phyloP scores from a whole-genome alignment of 2,888 invertebrate species.

The Tholera decimalis region DNA sequence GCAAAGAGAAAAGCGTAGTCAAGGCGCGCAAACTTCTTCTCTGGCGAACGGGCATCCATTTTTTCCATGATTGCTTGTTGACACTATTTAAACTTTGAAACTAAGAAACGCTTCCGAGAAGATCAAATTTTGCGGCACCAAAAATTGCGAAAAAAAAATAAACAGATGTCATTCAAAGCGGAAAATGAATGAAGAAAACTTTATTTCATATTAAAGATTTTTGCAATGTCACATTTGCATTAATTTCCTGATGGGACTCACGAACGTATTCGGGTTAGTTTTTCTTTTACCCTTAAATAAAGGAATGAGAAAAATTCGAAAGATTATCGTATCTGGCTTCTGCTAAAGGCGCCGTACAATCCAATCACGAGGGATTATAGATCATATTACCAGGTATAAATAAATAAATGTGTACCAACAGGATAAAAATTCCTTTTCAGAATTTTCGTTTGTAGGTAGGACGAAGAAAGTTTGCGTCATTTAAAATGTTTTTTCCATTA shows the following conservation, averaged over 20 bases:
- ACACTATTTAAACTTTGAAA: constrained; percentile 48
- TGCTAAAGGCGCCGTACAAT: constrained; percentile 57
- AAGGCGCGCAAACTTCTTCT: too few relatives aligned
- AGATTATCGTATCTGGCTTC: constrained; percentile 49
- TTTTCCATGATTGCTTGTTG: constrained; percentile 63
- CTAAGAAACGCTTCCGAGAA: constrained; percentile 60
- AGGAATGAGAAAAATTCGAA: constrained; percentile 27
- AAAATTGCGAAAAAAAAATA: constrained; percentile 34
- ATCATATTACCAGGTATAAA: constrained; percentile 49
- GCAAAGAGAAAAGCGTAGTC: too few relatives aligned
- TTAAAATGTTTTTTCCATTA: constrained; percentile 25
- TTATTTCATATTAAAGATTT: constrained; percentile 21
- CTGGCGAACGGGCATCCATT: too few relatives aligned
- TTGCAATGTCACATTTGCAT: constrained; percentile 13
- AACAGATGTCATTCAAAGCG: constrained; percentile 23
- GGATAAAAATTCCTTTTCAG: constrained; percentile 18
- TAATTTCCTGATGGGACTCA: constrained; percentile 14
- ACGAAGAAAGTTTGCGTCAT: constrained; percentile 11
- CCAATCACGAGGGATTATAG: constrained; percentile 61
- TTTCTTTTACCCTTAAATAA: constrained; percentile 32
- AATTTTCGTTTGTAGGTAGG: constrained; percentile 30
- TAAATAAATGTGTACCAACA: constrained; percentile 41
- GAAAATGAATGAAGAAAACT: constrained; percentile 30
- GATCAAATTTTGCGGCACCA: constrained; percentile 44
- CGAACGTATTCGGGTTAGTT: constrained; percentile 23